Base-by-base conservation (phyloP, 2,888 invertebrate genomes). In the Epinotia demarniana region DNA sequence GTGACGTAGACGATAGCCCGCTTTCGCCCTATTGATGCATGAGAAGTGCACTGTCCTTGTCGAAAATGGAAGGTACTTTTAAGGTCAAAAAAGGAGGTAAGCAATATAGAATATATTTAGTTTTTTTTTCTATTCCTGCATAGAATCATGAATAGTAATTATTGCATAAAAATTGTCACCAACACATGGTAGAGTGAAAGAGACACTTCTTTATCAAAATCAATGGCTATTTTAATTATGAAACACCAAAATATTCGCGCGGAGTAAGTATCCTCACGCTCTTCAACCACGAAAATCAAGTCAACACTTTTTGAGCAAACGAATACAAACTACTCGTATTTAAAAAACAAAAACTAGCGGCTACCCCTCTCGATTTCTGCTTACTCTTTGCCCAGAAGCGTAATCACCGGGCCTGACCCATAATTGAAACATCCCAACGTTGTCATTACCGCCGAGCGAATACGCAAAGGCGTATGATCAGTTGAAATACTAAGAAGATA, bases 361-460 rank as follows among this genome's bases (percentile, higher is more conserved):
- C 66, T 66, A n/a, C 1, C 2, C 49, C 11, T 6, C 18, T 18
- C 19, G 55, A 13, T 18, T 55, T 58, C 57, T 61, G 33, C 16
- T 67, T 69, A 60, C 8, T 69, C 69, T 69, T 60, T 69, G 69
- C 69, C 58, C 69, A 60, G 69, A 60, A 69, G 46, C 60, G 60
- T 69, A 69, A 69, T 69, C 60, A 69, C 58, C 43, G 18, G n/a
- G 46, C 69, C 43, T 27, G 69, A n/a, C 4, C 60, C 60, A 27
- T 69, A 69, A 69, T 69, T 69, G 69, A 69, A 69, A 69, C 69
- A 69, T 69, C 69, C 69, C 58, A 27, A 19, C 58, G 69, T 69
- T 60, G 60, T 69, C 60, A 60, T 69, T 27, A 69, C 11, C 12
- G 0, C 58, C 23, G 16, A 16, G n/a, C 16, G 23, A 12, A 1